Evolutionary conservation across 2,888 invertebrate species (phyloP).

Genomic region (Panopea generosa): DNA sequence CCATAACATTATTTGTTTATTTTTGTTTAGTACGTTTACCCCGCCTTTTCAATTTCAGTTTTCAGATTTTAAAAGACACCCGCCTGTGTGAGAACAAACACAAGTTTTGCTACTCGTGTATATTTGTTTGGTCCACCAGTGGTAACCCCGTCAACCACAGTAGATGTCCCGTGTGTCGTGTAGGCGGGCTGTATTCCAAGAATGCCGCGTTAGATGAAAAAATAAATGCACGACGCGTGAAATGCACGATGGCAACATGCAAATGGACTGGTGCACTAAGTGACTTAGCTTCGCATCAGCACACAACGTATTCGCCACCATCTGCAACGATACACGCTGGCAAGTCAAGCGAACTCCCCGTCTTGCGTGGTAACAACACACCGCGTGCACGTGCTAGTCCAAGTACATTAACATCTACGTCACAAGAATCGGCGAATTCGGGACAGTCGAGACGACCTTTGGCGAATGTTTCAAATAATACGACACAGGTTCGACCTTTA

Average conservation of each 20-base stretch:
- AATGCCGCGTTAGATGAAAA: conserved; percentile 71
- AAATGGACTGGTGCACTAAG: conserved; percentile 75
- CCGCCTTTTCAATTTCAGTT: conserved; percentile 76
- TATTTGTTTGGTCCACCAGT: conserved; percentile 83
- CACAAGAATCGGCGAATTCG: neutral
- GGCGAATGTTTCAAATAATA: conserved; percentile 18
- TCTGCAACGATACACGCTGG: neutral
- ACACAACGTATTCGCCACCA: conserved; percentile 60
- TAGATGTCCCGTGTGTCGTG: conserved; percentile 83
- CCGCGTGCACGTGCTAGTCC: conserved; percentile 32
- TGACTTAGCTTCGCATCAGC: conserved; percentile 67
- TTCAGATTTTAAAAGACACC: conserved; percentile 80
- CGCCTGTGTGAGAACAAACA: conserved; percentile 82
- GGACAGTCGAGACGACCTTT: neutral
- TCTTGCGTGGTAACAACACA: conserved; percentile 13
- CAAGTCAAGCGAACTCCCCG: conserved; percentile 31
- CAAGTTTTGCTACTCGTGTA: conserved; percentile 82
- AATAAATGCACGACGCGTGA: conserved; percentile 74
- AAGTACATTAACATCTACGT: neutral
- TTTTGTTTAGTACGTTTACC: no score
- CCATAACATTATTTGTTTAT: neutral
- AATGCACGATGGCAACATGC: conserved; percentile 78
- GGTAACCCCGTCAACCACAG: conserved; percentile 79
- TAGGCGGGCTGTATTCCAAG: conserved; percentile 71
- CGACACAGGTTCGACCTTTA: neutral